Conservation (phyloP, 2,113 vertebrate species). For the Isichthys henryi region DNA sequence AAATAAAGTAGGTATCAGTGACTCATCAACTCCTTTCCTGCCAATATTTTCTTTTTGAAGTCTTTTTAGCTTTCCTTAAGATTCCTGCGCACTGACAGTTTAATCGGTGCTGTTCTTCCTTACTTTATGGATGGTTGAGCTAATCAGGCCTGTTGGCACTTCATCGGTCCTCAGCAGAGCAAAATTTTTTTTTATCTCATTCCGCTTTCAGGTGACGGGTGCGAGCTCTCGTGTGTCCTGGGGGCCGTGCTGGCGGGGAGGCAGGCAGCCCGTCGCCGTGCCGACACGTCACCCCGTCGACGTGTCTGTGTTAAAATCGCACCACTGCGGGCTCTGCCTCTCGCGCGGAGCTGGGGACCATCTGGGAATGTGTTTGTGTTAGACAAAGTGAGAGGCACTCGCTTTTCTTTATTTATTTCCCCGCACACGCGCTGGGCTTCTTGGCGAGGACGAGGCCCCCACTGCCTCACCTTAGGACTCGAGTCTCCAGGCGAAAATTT, state of each 20-base stretch:
- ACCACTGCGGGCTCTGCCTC: conserved; percentile 46
- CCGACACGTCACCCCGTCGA: conserved; percentile 12
- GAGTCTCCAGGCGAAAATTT: neutral
- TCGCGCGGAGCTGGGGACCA: conserved; percentile 52
- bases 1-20: neutral
- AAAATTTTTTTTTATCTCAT: neutral
- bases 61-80: neutral
- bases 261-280: conserved; percentile 23
- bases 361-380: conserved; percentile 61
- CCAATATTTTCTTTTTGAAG: neutral
- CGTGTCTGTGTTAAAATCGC: conserved; percentile 42
- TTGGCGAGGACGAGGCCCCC: neutral
- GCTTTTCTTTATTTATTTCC: conserved; percentile 2
- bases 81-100: neutral
- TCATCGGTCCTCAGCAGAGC: neutral
- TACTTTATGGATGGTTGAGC: neutral
- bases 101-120: neutral
- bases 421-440: neutral
- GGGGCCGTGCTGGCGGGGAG: conserved; percentile 27
- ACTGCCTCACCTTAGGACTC: neutral
- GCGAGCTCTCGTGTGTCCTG: conserved; percentile 17
- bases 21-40: neutral
- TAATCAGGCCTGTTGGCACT: neutral
- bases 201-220: conserved; percentile 10
- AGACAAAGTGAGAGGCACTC: conserved; percentile 53